Evolutionary conservation across 2,113 vertebrate species (phyloP).

Genomic region (Malurus elegans): DNA sequence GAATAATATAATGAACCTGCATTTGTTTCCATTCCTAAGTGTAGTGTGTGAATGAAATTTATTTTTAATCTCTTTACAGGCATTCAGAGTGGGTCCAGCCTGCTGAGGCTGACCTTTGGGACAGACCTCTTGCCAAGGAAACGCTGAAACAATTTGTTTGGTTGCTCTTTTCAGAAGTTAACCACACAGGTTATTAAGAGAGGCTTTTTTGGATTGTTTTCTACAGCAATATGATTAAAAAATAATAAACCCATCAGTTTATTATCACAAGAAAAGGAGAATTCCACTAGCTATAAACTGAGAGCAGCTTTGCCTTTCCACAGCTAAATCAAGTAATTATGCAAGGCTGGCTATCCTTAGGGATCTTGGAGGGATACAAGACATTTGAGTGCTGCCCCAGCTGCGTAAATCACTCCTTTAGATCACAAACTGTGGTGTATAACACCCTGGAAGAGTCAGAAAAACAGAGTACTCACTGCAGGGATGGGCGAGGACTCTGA

Average conservation of each 20-base stretch:
- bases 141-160: slow-evolving; percentile 35
- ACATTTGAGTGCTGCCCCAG: slow-evolving; percentile 19
- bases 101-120: not conserved
- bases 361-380: slow-evolving; percentile 23
- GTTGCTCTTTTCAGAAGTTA: slow-evolving; percentile 34
- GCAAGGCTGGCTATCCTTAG: slow-evolving; percentile 47
- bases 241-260: slow-evolving; percentile 51
- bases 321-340: slow-evolving; percentile 26
- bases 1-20: not conserved
- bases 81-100: not conserved
- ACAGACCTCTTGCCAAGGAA: slow-evolving; percentile 27
- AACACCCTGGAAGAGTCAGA: not conserved
- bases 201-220: slow-evolving; percentile 50
- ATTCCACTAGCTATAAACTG: slow-evolving; percentile 1
- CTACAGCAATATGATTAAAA: slow-evolving; percentile 46
- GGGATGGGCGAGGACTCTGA: slow-evolving; percentile 93
- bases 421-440: not conserved
- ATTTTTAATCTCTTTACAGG: not conserved
- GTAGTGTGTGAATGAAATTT: not conserved
- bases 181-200: slow-evolving; percentile 13
- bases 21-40: not conserved
- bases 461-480: slow-evolving; percentile 83
- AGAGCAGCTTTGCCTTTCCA: slow-evolving; percentile 19
- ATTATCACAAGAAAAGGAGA: slow-evolving; percentile 28
- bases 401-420: not conserved